A percentile compares a stretch with the other conserved stretches of the same genome.
Conservation (phyloP, 2,113 vertebrate genomes). For the Raja brachyura region DNA sequence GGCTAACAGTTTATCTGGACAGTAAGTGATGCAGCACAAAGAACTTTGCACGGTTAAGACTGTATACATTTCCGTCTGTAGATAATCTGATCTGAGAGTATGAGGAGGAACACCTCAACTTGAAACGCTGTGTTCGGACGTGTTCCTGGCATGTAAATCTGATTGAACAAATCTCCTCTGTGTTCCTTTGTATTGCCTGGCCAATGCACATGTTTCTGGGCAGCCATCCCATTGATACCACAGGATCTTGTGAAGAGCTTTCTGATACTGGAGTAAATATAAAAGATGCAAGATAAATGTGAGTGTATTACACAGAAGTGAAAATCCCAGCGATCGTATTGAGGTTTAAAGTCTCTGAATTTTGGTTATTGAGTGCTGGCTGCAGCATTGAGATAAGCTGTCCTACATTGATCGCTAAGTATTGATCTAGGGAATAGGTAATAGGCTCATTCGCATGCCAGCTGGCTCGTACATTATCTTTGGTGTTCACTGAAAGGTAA, state of each 20-base stretch:
- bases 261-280: background rate
- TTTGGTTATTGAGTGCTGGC: background rate
- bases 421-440: background rate
- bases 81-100: background rate
- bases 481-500: background rate
- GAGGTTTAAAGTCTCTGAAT: background rate
- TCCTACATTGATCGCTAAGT: background rate
- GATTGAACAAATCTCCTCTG: background rate
- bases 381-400: background rate
- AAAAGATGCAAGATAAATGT: background rate
- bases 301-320: background rate
- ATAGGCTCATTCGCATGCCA: background rate
- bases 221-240: background rate
- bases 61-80: background rate
- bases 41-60: too few species aligned
- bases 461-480: background rate
- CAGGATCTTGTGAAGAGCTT: background rate
- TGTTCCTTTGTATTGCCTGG: background rate
- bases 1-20: too few species aligned
- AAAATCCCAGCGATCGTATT: background rate
- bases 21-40: too few species aligned
- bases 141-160: background rate
- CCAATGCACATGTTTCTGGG: background rate
- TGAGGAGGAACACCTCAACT: background rate
- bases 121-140: background rate